Conservation (phyloP, 2,888 invertebrate species). For the Fragum fragum region DNA sequence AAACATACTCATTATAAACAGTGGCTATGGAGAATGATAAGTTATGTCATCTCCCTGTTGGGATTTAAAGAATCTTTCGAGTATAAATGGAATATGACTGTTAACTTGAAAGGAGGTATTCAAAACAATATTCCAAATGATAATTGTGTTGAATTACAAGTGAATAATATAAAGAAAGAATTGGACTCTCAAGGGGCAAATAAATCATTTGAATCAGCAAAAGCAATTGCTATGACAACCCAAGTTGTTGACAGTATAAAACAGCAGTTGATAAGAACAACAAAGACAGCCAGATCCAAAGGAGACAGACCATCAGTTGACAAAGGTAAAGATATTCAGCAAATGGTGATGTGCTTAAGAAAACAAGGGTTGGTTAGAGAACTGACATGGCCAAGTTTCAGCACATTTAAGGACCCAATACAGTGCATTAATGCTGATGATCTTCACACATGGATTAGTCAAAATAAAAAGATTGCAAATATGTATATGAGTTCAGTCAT, state of each 20-base stretch:
- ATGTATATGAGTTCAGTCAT: constrained; percentile 27
- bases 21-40: constrained; percentile 45
- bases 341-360: constrained; percentile 31
- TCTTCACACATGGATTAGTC: constrained; percentile 31
- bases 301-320: constrained; percentile 28
- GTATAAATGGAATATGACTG: constrained; percentile 41
- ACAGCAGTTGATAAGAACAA: constrained; percentile 32
- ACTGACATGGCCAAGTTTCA: constrained; percentile 31
- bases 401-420: constrained; percentile 33
- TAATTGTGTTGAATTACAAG: constrained; percentile 38
- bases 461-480: constrained; percentile 35
- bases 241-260: constrained; percentile 42
- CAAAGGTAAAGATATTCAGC: constrained; percentile 23
- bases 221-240: constrained; percentile 33
- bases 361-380: constrained; percentile 24
- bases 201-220: constrained; percentile 41
- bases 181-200: constrained; percentile 43
- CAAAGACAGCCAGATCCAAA: constrained; percentile 31
- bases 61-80: constrained; percentile 27
- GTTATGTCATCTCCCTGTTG: constrained; percentile 27
- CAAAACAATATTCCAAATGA: constrained; percentile 49
- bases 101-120: constrained; percentile 40
- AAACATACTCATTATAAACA: constrained; percentile 34
- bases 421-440: constrained; percentile 22
- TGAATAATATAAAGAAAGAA: constrained; percentile 40